phyloP scores from a whole-genome alignment of 1,140 invertebrate genomes.

The Brachystomella parvula region DNA sequence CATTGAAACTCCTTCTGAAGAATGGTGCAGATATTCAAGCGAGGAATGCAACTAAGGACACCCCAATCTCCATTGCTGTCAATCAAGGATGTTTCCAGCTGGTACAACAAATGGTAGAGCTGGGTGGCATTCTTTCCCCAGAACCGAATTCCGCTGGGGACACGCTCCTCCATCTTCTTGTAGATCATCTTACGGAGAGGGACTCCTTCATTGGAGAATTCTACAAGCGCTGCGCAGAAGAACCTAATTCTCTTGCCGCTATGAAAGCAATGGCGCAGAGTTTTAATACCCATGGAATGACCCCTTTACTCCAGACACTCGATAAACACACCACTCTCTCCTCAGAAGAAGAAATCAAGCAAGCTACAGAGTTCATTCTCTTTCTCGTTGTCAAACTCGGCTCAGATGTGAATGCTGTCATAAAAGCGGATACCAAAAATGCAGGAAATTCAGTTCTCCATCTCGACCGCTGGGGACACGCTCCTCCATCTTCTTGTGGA shows the following conservation, averaged over 20 bases:
- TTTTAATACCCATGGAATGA: conserved; percentile 17
- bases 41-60: conserved; percentile 2
- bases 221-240: conserved; percentile 4
- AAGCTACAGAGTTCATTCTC: conserved; percentile 5
- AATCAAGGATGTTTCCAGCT: conserved; percentile 11
- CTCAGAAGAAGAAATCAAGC: background rate
- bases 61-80: conserved; percentile 18
- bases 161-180: conserved; percentile 18
- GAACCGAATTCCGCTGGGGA: background rate
- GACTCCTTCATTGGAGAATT: background rate
- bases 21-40: conserved; percentile 12
- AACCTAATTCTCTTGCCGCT: background rate
- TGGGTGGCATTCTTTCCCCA: background rate
- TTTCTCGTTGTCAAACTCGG: conserved; percentile 18
- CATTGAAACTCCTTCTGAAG: conserved; percentile 11
- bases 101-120: conserved; percentile 13
- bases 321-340: background rate
- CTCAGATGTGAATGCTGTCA: conserved; percentile 22
- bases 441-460: conserved; percentile 24
- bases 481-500: conserved; percentile 16
- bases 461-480: background rate
- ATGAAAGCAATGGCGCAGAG: conserved; percentile 19
- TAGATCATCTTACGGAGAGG: background rate
- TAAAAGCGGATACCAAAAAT: conserved; percentile 10
- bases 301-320: conserved; percentile 21